Evolutionary conservation across 2,113 vertebrate species (phyloP), one percentile per base, ranked within the genome.

Genomic region (Pandion haliaetus): DNA sequence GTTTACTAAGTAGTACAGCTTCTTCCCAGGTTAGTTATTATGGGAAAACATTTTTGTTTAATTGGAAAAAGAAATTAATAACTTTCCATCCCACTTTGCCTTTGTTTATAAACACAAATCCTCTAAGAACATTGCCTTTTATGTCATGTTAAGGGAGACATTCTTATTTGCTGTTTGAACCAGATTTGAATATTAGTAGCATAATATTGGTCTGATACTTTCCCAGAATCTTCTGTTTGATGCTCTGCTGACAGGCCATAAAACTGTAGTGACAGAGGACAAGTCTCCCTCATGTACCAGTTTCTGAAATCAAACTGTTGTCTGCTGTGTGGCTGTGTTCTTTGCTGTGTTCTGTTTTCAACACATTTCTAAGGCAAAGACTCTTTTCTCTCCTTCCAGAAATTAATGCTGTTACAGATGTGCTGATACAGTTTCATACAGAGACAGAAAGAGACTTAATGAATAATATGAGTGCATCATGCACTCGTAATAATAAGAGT

Each of bases 301-400:
- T 65, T 92, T 86, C 52, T 92, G 83, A 88, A 92, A 86, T 84
- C 34, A 88, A 89, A 61, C 15, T 20, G 4, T 31, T 88, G 10
- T 90, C 59, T 96, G 52, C 14, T 61, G 31, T 36, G 18, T 80
- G 36, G 15, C 16, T 69, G 10, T 59, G 28, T 34, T 94, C 76
- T 95, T 90, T 89, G 70, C n/a, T n/a, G n/a, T n/a, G n/a, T 81
- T 82, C 45, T 90, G 21, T 88, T 95, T 90, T 69, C 65, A 93
- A 58, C 38, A 31, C 5, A 3, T 86, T 92, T 92, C 38, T 19
- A 70, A 66, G 28, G 15, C 59, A 82, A 79, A 67, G 24, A 61
- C 58, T 61, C 24, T 76, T 93, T 90, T 72, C 24, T 82, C 42
- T 76, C 40, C 26, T 70, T 76, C 40, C 34, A 85, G 63, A 93